Evolutionary conservation across 2,888 invertebrate species (phyloP), one percentile per base, ranked within the genome.

Genomic region (Cacoxenus indagator): DNA sequence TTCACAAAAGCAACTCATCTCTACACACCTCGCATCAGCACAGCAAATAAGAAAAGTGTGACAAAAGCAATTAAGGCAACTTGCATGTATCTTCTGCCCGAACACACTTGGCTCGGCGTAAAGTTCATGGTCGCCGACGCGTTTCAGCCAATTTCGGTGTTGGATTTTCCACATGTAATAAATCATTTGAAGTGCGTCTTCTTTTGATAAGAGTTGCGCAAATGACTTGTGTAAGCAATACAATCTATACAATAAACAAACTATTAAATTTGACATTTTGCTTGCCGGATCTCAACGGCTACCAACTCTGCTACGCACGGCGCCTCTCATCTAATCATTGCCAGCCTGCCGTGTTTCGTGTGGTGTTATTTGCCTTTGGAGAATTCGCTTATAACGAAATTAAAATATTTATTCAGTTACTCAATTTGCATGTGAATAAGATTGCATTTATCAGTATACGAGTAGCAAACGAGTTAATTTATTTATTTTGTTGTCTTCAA

Each of bases 71-170:
- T n/a, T n/a, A n/a, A n/a, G n/a, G n/a, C n/a, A n/a, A n/a, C n/a
- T 43, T 43, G 45, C n/a, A 43, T 0, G n/a, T 43, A 43, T 43
- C 11, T 43, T 43, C 45, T 43, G 14, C 14, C 51, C 19, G 19
- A 51, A 51, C 51, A 14, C 51, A 19, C 19, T 51, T 51, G 51
- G 19, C 51, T 17, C 19, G 19, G 51, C 51, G 24, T 11, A 55
- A 27, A 55, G 55, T 55, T 55, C 55, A 55, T 55, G 55, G 55
- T 26, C 14, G 27, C 6, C 24, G n/a, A n/a, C n/a, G n/a, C n/a
- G n/a, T n/a, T n/a, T n/a, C n/a, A n/a, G n/a, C n/a, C n/a, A n/a
- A n/a, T n/a, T n/a, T n/a, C n/a, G n/a, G n/a, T n/a, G n/a, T n/a
- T n/a, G n/a, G n/a, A 51, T 17, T 26, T 24, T 55, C 26, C 26